Conservation (phyloP, 2,113 vertebrate genomes). For the Nicator chloris region DNA sequence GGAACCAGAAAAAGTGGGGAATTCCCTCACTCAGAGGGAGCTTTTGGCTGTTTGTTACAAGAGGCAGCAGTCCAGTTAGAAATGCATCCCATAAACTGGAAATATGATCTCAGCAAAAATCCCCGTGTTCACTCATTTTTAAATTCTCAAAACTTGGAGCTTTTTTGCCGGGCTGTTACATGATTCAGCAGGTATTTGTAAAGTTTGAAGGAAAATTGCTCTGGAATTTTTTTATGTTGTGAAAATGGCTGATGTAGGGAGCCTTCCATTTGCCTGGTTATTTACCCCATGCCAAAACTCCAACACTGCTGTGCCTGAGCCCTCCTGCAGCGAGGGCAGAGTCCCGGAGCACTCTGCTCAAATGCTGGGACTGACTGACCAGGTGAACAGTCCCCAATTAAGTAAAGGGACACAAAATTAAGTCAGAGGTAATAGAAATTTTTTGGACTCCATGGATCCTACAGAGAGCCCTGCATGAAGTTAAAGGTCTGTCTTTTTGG, state of each 20-base stretch:
- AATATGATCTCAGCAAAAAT: not conserved
- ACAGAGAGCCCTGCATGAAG: not conserved
- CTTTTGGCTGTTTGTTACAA: not conserved
- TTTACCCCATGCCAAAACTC: not conserved
- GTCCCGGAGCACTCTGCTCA: rapidly evolving
- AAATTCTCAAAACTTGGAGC: not conserved
- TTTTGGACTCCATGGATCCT: not conserved
- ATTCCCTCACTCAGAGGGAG: not conserved
- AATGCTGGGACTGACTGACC: not conserved
- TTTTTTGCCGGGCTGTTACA: not conserved
- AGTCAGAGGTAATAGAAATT: not conserved
- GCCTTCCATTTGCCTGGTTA: not conserved
- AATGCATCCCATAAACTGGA: not conserved
- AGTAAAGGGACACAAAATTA: not conserved
- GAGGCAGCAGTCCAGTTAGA: not conserved
- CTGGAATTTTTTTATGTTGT: not conserved
- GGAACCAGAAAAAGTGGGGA: not conserved
- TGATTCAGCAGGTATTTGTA: not conserved
- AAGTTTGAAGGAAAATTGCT: not conserved
- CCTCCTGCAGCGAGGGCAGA: not conserved
- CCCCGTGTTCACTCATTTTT: not conserved
- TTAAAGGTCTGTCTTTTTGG: not conserved
- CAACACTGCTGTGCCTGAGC: not conserved
- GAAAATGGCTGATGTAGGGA: not conserved
- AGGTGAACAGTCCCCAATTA: not conserved